Evolutionary conservation across 2,888 invertebrate species (phyloP).

Genomic region (Drosophila recens): DNA sequence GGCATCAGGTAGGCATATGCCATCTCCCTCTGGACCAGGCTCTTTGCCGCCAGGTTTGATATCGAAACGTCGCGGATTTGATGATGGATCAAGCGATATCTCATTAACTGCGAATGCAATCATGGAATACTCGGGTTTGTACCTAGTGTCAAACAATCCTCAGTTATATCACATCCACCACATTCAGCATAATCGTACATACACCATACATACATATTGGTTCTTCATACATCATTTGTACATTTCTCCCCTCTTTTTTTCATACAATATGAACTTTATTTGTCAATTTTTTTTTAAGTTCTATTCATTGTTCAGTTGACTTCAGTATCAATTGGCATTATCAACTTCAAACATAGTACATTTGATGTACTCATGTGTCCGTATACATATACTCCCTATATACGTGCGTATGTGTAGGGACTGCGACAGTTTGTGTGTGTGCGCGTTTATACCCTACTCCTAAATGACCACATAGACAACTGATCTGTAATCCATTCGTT

Average conservation of each 20-base stretch:
- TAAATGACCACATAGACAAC: conserved; percentile 19
- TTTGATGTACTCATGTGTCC: conserved; percentile 20
- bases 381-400: conserved; percentile 3
- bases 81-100: conserved; percentile 93
- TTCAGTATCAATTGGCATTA: conserved; percentile 41
- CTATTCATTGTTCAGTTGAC: conserved; percentile 28
- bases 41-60: conserved; percentile 91
- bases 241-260: conserved; percentile 5
- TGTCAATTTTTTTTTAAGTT: conserved; percentile 10
- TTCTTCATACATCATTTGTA: conserved; percentile 36
- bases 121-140: conserved; percentile 93
- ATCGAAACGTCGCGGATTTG: conserved; percentile 89
- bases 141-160: conserved; percentile 69
- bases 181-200: conserved; percentile 53
- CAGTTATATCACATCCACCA: conserved; percentile 51
- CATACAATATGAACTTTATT: conserved; percentile 18
- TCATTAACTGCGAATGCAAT: conserved; percentile 87
- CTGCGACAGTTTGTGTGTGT: conserved; percentile 47
- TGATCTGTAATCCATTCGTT: conserved; percentile 41
- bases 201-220: conserved; percentile 39
- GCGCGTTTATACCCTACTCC: conserved; percentile 14
- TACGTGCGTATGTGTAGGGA: conserved; percentile 31
- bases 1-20: conserved; percentile 89
- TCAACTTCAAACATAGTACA: conserved; percentile 26
- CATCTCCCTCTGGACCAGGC: conserved; percentile 94